phyloP scores from a whole-genome alignment of 2,797 vertebrate species.

The Orientallactaga sibirica region DNA sequence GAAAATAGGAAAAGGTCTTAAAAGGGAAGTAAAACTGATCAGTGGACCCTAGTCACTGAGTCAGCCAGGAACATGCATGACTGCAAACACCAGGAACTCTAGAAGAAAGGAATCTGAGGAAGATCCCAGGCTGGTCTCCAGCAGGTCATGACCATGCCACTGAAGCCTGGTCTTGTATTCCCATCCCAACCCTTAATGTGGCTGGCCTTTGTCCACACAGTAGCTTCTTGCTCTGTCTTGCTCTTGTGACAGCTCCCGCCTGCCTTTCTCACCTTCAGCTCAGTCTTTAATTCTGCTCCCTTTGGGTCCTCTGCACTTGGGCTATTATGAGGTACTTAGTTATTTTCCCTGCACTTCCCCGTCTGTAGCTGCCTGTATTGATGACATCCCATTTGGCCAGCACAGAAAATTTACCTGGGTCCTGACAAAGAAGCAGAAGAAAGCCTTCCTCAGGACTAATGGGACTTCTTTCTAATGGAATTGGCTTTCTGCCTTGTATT shows the following conservation, averaged over 20 bases:
- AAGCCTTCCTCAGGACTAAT: background rate
- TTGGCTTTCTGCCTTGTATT: background rate
- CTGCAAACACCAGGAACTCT: background rate
- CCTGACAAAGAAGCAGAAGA: background rate
- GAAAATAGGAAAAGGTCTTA: background rate
- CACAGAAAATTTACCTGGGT: background rate
- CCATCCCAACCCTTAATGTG: accelerated
- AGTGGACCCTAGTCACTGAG: accelerated
- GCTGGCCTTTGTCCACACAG: background rate
- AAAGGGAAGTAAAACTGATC: background rate
- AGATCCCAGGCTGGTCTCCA: accelerated
- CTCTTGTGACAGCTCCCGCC: background rate
- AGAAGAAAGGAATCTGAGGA: background rate
- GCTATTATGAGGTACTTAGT: background rate
- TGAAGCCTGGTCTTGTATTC: background rate
- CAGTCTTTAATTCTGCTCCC: background rate
- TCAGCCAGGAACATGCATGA: accelerated
- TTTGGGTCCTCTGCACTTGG: background rate
- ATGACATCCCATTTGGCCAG: background rate
- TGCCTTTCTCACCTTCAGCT: background rate
- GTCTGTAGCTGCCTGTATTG: background rate
- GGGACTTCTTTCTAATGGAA: background rate
- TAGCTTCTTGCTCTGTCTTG: accelerated
- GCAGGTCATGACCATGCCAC: no score
- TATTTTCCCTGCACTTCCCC: background rate